Evolutionary conservation across 2,113 vertebrate species (phyloP), one percentile per base, ranked within the genome.

Genomic region (Columbina picui): DNA sequence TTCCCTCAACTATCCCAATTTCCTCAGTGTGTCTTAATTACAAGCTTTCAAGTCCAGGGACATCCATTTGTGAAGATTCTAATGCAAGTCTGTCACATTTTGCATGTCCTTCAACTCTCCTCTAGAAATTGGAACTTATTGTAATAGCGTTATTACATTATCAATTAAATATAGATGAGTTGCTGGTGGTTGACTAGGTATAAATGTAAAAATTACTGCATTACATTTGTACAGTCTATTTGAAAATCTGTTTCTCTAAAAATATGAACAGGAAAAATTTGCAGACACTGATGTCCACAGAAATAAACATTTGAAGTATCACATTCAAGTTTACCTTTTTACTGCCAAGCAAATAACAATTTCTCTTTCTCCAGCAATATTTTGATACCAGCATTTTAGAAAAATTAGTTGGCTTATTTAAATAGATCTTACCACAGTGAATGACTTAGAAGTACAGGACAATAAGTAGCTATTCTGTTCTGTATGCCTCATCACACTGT

Each of bases 81-180:
- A n/a, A 8, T 3, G 8, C 26, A 82, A 76, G 23, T 1, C 0
- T 53, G 19, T 55, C 12, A 34, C 36, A 16, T n/a, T 57, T 13
- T 29, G 30, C 4, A 0, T 6, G 47, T 64, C 77, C 81, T 89
- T 89, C 87, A 89, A 59, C 26, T 56, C 32, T 63, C 30, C 43
- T 21, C 7, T 0, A 85, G 50, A 89, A 95, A 91, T 56, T 36
- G 52, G 68, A 60, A 91, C 63, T 91, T 84, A 78, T 56, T 89
- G 2, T 47, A 89, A 68, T 12, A 91, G 52, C 34, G 64, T 39
- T 63, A 84, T 64, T 80, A 84, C 7, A 78, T 83, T 80, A 65
- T 25, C 68, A 77, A 39, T 77, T 89, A 95, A 80, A 80, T 70
- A 83, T 27, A 88, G 63, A 69, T 41, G 12, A 87, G 47, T 30